A percentile compares a stretch with the other conserved stretches of the same genome.
Evolutionary conservation across 2,113 vertebrate species (phyloP).

Genomic region (Zosterops lateralis): DNA sequence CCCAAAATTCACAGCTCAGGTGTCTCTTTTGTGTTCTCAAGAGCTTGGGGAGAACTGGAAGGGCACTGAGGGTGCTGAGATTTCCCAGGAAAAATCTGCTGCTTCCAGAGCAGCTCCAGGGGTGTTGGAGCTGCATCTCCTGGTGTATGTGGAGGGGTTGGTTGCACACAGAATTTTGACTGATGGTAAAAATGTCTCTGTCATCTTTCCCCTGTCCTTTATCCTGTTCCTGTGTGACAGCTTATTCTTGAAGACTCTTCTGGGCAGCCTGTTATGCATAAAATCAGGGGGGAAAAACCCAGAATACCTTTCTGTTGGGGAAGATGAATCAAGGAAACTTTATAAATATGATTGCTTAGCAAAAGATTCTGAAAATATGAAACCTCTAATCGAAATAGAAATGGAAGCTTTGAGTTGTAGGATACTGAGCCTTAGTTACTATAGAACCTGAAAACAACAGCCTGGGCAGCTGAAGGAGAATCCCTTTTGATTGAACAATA

Average conservation of each 20-base stretch:
- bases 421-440: too few species aligned
- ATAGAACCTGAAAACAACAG: too few species aligned
- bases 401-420: too few species aligned
- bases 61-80: neutral
- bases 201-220: neutral
- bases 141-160: neutral
- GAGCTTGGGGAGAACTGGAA: neutral
- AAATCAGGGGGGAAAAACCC: neutral
- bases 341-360: too few species aligned
- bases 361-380: too few species aligned
- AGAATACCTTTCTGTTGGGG: neutral
- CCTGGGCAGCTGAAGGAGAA: too few species aligned
- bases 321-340: too few species aligned
- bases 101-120: neutral
- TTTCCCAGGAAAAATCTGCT: neutral
- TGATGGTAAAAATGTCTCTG: neutral
- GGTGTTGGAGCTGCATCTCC: accelerated
- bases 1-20: neutral
- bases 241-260: neutral
- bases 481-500: too few species aligned
- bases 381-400: too few species aligned
- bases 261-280: neutral
- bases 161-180: neutral
- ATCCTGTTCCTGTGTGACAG: neutral
- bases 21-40: neutral